Percentiles rank a stretch among this genome's conserved stretches.
Conservation (phyloP, 1,140 invertebrate genomes). For the Delia radicum region DNA sequence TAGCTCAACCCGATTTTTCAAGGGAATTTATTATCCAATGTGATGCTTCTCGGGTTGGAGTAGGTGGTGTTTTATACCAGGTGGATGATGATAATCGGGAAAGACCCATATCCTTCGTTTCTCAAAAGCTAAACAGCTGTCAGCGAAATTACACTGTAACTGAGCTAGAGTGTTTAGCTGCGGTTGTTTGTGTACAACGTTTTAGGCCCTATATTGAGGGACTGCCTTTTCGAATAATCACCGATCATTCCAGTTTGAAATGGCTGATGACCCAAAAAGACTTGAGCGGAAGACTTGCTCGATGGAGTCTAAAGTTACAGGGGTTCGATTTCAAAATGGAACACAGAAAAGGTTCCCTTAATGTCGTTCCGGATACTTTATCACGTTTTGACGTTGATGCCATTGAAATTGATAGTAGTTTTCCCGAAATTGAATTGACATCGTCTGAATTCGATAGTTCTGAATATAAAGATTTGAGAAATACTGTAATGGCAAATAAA, state of each 20-base stretch:
- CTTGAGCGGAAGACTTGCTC: slow-evolving; percentile 38
- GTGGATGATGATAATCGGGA: slow-evolving; percentile 42
- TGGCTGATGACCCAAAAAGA: slow-evolving; percentile 39
- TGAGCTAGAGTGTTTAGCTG: slow-evolving; percentile 54
- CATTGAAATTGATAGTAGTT: too few species aligned
- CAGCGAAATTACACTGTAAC: slow-evolving; percentile 37
- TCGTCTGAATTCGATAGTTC: not conserved
- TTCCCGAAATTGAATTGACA: not conserved
- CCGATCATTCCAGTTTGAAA: too few species aligned
- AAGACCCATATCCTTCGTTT: slow-evolving; percentile 25
- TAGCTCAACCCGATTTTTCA: slow-evolving; percentile 31
- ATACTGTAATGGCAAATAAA: not conserved
- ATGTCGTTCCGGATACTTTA: not conserved
- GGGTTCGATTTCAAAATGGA: not conserved
- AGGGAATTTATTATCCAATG: slow-evolving; percentile 29
- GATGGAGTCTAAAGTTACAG: slow-evolving; percentile 36
- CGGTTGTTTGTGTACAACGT: too few species aligned
- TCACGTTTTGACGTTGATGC: not conserved
- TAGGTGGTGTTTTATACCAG: slow-evolving; percentile 41
- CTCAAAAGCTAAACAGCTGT: slow-evolving; percentile 20
- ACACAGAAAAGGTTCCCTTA: not conserved
- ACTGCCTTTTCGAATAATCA: too few species aligned
- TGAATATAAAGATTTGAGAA: not conserved
- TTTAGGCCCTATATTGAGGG: too few species aligned
- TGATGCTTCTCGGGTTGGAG: slow-evolving; percentile 17